Evolutionary conservation across 2,113 vertebrate species (phyloP), one percentile per base, ranked within the genome.

Genomic region (Numida meleagris): DNA sequence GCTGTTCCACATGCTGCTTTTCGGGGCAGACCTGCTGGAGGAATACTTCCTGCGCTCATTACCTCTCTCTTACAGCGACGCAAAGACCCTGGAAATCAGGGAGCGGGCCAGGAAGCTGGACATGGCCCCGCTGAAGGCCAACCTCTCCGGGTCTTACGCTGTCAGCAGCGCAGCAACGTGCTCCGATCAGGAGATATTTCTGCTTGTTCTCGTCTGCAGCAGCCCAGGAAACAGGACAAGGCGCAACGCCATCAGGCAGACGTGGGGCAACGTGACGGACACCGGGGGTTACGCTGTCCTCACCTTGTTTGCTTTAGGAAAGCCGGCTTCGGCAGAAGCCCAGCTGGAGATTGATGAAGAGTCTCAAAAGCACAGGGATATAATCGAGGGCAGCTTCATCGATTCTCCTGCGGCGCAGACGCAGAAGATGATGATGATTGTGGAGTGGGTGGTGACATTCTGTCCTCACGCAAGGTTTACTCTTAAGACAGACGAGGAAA

Each of bases 11-110:
- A 71, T 97, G 45, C 94, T 99, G 97, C 94, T 99, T 61, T 99
- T 99, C 6, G 99, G 99, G 17, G 98, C 98, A 4, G 99, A 99
- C 91, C 97, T 99, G 38, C 96, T 99, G 24, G 99, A 99, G 94
- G 98, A 99, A 77, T 99, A 99, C 55, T 98, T 99, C 81, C 97
- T 99, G 73, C 98, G 93, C 17, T 98, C 98, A 3, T 89, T 98
- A 6, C 98, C 99, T 1, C 96, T 96, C 5, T 94, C 98, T 9
- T 99, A 98, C 96, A 97, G 97, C 0, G 98, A 99, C 0, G 97
- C 94, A 1, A 98, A 97, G 77, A 95, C 98, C 40, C 97, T 98
- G 2, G 97, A 98, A 29, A 97, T 99, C 43, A 97, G 98, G 71
- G 98, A 99, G 68, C 98, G 88, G 75, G 99, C 99, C 61, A 98